A percentile compares a stretch with the other conserved stretches of the same genome.
phyloP scores from a whole-genome alignment of 2,797 vertebrate genomes.

The Chelon labrosus region DNA sequence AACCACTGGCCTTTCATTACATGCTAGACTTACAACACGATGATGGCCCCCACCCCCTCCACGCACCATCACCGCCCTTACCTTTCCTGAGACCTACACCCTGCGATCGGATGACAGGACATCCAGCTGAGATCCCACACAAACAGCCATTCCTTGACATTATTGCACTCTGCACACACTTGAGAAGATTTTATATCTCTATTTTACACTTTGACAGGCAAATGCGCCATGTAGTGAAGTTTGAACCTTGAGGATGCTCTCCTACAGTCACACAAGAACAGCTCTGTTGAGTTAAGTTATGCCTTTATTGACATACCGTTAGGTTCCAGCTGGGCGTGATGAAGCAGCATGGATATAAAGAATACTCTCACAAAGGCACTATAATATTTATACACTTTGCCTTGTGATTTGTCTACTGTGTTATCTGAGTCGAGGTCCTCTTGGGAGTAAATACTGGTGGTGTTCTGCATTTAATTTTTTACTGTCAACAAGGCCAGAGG shows the following conservation, averaged over 20 bases:
- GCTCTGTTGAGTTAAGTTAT: slow-evolving; percentile 51
- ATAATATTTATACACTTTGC: slow-evolving; percentile 66
- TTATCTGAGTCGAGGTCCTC: slow-evolving; percentile 28
- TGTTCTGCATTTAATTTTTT: slow-evolving; percentile 22
- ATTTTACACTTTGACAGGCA: slow-evolving; percentile 17
- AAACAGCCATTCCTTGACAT: slow-evolving; percentile 31
- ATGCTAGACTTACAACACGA: slow-evolving; percentile 56
- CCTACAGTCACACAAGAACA: slow-evolving; percentile 68
- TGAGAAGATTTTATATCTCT: not conserved
- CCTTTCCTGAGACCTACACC: slow-evolving; percentile 92
- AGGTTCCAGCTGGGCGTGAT: slow-evolving; percentile 62
- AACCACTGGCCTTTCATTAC: slow-evolving; percentile 60
- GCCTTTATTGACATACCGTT: slow-evolving; percentile 76
- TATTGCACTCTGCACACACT: slow-evolving; percentile 34
- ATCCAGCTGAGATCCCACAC: slow-evolving; percentile 60
- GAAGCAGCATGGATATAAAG: slow-evolving; percentile 66
- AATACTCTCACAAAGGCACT: slow-evolving; percentile 74
- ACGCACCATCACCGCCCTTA: slow-evolving; percentile 80
- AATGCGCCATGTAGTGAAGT: not conserved
- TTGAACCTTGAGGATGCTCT: slow-evolving; percentile 25
- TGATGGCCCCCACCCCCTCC: not conserved
- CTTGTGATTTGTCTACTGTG: slow-evolving; percentile 60
- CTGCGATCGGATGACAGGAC: slow-evolving; percentile 76
- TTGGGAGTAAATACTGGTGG: slow-evolving; percentile 24
- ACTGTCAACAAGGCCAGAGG: slow-evolving; percentile 21